Conservation (phyloP, 2,797 vertebrate genomes). For the Emydoidea blandingii region DNA sequence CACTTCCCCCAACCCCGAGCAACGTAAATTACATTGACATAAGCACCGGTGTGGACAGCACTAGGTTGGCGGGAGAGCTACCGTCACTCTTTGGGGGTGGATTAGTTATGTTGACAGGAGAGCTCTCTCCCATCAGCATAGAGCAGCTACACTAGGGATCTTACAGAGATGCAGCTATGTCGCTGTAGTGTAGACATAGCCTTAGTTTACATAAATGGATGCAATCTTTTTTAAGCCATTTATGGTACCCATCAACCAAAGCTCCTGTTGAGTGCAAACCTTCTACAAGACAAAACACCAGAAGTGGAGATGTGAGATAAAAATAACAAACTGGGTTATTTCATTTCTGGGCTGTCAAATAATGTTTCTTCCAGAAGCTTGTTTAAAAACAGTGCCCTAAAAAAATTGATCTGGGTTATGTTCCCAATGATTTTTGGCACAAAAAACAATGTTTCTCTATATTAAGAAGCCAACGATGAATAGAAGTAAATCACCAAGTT, state of each 20-base stretch:
- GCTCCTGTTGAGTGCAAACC: conserved; percentile 57
- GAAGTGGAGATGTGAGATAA: conserved; percentile 66
- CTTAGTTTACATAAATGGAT: conserved; percentile 13
- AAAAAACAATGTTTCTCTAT: conserved; percentile 66
- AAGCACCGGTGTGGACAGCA: no score
- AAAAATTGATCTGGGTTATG: conserved; percentile 76
- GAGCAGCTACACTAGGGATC: no score
- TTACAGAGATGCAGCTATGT: no score
- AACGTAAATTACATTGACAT: no score
- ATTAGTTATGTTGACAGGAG: no score
- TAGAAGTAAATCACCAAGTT: conserved; percentile 74
- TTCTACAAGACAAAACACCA: conserved; percentile 49
- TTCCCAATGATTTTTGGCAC: conserved; percentile 78
- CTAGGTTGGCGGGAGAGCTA: no score
- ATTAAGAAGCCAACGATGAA: conserved; percentile 72
- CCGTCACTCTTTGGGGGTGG: no score
- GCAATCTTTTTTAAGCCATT: conserved; percentile 52
- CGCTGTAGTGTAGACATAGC: no score
- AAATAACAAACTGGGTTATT: conserved; percentile 69
- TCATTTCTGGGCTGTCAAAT: conserved; percentile 75
- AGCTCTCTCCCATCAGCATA: no score
- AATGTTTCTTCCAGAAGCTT: conserved; percentile 78
- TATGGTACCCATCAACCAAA: conserved; percentile 44
- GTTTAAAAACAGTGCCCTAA: conserved; percentile 73
- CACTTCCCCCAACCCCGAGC: no score